Evolutionary conservation across 2,888 invertebrate species (phyloP).

Genomic region (Drosophila mercatorum): DNA sequence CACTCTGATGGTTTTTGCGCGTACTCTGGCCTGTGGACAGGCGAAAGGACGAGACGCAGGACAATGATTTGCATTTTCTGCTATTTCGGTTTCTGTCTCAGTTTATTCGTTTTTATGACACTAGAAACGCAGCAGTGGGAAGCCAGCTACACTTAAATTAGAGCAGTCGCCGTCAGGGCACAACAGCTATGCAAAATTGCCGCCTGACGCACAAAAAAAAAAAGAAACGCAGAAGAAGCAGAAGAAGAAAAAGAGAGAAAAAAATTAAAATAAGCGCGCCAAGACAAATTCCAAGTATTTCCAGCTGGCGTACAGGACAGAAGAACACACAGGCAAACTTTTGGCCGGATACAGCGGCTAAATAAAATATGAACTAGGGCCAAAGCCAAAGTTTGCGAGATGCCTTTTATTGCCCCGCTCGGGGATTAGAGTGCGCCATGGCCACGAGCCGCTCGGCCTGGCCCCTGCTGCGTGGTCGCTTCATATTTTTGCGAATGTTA

Average conservation of each 20-base stretch:
- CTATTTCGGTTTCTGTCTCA: slow-evolving; percentile 55
- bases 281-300: slow-evolving; percentile 64
- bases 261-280: slow-evolving; percentile 66
- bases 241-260: slow-evolving; percentile 6
- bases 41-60: slow-evolving; percentile 47
- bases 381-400: slow-evolving; percentile 73
- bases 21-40: slow-evolving; percentile 12
- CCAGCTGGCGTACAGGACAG: slow-evolving; percentile 36
- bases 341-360: slow-evolving; percentile 61
- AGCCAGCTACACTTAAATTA: slow-evolving; percentile 44
- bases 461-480: slow-evolving; percentile 28
- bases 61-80: slow-evolving; percentile 78
- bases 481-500: slow-evolving; percentile 63
- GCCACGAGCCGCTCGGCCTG: slow-evolving; percentile 12
- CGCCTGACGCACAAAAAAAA: slow-evolving; percentile 25
- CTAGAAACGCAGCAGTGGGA: slow-evolving; percentile 55
- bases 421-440: slow-evolving; percentile 55
- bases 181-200: slow-evolving; percentile 38
- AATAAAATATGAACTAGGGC: slow-evolving; percentile 74
- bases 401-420: slow-evolving; percentile 71
- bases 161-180: slow-evolving; percentile 24
- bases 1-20: slow-evolving; percentile 25
- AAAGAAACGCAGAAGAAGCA: neutral
- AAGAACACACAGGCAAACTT: slow-evolving; percentile 36
- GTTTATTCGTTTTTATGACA: slow-evolving; percentile 70